Evolutionary conservation across 2,113 vertebrate genomes (phyloP).

Genomic region (Peucedramus taeniatus): DNA sequence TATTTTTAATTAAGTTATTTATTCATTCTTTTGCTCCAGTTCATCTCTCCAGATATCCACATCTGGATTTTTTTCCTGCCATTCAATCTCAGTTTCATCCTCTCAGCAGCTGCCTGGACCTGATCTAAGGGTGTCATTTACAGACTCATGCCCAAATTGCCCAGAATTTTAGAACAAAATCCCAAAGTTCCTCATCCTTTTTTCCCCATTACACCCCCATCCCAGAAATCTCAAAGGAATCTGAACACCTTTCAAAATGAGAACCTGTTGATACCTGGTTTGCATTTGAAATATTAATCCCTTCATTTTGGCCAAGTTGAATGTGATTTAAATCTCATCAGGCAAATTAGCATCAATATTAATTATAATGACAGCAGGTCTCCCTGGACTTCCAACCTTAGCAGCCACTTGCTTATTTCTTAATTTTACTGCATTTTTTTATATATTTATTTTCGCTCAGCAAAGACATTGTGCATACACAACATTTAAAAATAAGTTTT

Average conservation of each 20-base stretch:
- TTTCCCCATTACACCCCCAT: not conserved
- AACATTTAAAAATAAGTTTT: not conserved
- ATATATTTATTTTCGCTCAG: not conserved
- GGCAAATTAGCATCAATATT: not conserved
- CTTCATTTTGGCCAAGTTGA: not conserved
- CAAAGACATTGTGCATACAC: not conserved
- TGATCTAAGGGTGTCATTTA: not conserved
- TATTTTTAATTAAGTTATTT: not conserved
- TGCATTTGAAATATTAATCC: not conserved
- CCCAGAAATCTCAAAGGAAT: not conserved
- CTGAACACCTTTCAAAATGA: not conserved
- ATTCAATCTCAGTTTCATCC: not conserved
- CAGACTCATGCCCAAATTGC: not conserved
- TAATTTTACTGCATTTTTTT: not conserved
- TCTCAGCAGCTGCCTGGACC: not conserved
- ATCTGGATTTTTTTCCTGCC: not conserved
- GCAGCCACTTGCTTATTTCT: not conserved
- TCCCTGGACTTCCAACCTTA: not conserved
- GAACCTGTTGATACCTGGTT: not conserved
- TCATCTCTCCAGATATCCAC: not conserved
- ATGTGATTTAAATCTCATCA: not conserved
- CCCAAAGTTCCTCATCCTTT: not conserved
- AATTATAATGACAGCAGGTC: not conserved
- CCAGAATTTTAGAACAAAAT: not conserved
- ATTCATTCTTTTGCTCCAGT: not conserved